These are phyloP conservation scores for Cervus canadensis DNA, from an alignment of 2,113 vertebrate genomes.

Conservation along the genomic window DNA sequence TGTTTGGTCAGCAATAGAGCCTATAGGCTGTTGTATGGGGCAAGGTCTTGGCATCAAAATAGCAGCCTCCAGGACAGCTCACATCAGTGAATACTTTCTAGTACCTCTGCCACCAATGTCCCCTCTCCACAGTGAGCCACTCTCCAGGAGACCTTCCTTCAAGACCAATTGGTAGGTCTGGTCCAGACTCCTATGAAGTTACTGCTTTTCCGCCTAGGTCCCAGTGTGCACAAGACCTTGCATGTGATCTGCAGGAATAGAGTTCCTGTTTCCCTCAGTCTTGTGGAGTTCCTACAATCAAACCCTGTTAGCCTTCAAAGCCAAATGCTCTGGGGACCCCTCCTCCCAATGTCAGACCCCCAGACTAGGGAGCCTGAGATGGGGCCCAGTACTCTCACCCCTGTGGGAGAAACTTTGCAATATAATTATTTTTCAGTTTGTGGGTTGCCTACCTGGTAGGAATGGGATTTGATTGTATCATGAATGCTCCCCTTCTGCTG, in stretches of 20 bases:
- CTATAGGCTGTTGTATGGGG: not conserved
- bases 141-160: not conserved
- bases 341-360: not conserved
- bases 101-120: not conserved
- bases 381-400: not conserved
- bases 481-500: not conserved
- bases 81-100: not conserved
- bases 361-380: not conserved
- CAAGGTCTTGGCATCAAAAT: not conserved
- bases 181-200: not conserved
- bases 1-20: not conserved
- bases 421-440: not conserved
- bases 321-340: not conserved
- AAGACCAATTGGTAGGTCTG: not conserved
- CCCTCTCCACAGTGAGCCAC: not conserved
- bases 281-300: not conserved
- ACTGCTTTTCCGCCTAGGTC: not conserved
- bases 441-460: not conserved
- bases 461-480: not conserved
- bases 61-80: not conserved
- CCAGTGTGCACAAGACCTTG: not conserved
- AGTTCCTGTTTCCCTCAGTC: not conserved
- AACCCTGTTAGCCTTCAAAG: not conserved
- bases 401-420: not conserved
- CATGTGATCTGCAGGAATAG: not conserved